Base-by-base conservation (phyloP, 2,797 vertebrate genomes). In the Enteromius unitaeniatus region DNA sequence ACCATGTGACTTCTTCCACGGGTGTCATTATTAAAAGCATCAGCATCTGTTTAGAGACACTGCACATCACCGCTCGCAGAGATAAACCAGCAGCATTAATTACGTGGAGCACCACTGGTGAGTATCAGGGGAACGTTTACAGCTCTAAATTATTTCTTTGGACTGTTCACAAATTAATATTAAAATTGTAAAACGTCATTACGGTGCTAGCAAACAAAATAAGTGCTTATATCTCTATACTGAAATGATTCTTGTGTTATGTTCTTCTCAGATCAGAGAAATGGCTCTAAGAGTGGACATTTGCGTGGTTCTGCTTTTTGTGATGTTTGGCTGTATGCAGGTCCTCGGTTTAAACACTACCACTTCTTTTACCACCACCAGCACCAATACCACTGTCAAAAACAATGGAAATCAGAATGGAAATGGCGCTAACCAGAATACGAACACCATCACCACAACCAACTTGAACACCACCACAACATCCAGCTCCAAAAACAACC, bases 11-110 rank as follows among this genome's bases (percentile, higher is more conserved):
- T 34, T 34, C 19, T 34, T n/a, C 10, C 34, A 65, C 45, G 3
- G 17, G n/a, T 76, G 60, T 55, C 62, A 14, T 37, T 83, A 83
- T 76, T 67, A 83, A 83, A 67, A 65, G 55, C 58, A 37, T 51
- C 69, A 6, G 19, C 21, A 60, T 73, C 15, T 15, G 67, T 45
- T 11, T 47, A 73, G 26, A 62, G 19, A 73, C 11, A 81, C 42
- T 64, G 28, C 45, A 64, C 69, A 64, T 23, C 55, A 40, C 45
- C 42, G 11, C 58, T 40, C 28, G 37, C 34, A 47, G 58, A 64
- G 40, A 31, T 13, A 62, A 4, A 31, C 28, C 75, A 47, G 8
- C 68, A 70, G n/a, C 40, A 47, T 47, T 13, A 47, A 13, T 47
- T 21, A 28, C 0, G 15, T 3, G 17, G 37, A 82, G 19, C 70